phyloP scores from a whole-genome alignment of 2,113 vertebrate species.

The Lonchura striata region DNA sequence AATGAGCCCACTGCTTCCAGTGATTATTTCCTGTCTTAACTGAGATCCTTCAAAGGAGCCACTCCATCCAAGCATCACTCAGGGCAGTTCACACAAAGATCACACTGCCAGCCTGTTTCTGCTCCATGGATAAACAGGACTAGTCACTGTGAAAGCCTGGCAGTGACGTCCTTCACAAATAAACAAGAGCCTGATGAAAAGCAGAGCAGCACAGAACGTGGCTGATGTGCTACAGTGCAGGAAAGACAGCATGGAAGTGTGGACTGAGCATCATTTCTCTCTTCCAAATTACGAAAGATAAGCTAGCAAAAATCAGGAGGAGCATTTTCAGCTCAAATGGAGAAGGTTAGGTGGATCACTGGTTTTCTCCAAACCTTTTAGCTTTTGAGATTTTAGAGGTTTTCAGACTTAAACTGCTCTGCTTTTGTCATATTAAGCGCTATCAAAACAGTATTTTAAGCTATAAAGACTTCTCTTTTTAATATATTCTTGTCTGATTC shows the following conservation, averaged over 20 bases:
- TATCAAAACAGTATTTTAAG: not conserved
- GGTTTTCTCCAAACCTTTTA: not conserved
- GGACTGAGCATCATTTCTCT: not conserved
- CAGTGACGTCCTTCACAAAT: not conserved
- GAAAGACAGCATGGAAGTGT: rapidly evolving
- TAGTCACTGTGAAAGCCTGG: not conserved
- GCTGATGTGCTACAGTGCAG: rapidly evolving
- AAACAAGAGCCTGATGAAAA: not conserved
- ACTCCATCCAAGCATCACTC: not conserved
- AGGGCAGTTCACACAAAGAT: not conserved
- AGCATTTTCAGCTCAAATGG: not conserved
- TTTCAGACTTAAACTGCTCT: not conserved
- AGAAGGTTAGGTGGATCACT: not conserved
- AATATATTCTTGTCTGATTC: not conserved
- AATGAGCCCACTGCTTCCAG: not conserved
- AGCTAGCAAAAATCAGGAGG: not conserved
- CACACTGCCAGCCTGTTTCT: not conserved
- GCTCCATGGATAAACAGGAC: not conserved
- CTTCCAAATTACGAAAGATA: not conserved
- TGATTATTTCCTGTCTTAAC: not conserved
- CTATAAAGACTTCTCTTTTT: not conserved
- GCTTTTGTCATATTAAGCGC: not conserved
- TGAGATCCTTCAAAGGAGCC: not conserved
- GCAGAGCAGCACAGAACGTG: not conserved
- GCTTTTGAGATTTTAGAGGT: not conserved